These are phyloP conservation scores for Nomada flava DNA, from an alignment of 2,888 invertebrate species.

Conservation along the genomic window DNA sequence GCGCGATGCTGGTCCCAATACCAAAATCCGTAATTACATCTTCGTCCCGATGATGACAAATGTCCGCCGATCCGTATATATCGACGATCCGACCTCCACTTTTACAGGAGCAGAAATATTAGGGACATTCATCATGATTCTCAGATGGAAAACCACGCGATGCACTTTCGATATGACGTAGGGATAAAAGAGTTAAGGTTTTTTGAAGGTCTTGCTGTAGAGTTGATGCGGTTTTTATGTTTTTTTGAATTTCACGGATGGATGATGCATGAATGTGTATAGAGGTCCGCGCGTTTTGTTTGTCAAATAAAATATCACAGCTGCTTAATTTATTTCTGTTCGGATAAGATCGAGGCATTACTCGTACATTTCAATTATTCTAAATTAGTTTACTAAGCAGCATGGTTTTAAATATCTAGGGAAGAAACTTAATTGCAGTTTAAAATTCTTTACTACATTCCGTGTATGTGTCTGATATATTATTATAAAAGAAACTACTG, in stretches of 20 bases:
- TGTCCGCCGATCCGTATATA: conserved; percentile 35
- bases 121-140: conserved; percentile 32
- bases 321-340: too few species aligned
- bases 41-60: conserved; percentile 62
- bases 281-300: too few species aligned
- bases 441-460: background rate
- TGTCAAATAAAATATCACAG: too few species aligned
- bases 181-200: background rate
- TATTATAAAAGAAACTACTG: too few species aligned
- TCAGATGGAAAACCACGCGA: conserved; percentile 25
- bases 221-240: background rate
- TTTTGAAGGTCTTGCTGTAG: background rate
- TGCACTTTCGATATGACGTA: background rate
- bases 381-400: too few species aligned
- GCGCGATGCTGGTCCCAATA: conserved; percentile 49
- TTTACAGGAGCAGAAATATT: conserved; percentile 42
- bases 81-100: conserved; percentile 33
- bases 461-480: background rate
- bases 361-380: too few species aligned
- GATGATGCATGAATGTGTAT: too few species aligned
- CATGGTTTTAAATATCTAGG: too few species aligned
- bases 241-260: background rate
- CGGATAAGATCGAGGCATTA: too few species aligned
- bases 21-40: conserved; percentile 65
- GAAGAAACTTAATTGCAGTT: background rate